phyloP scores from a whole-genome alignment of 2,797 vertebrate species.

The Molossus molossus region DNA sequence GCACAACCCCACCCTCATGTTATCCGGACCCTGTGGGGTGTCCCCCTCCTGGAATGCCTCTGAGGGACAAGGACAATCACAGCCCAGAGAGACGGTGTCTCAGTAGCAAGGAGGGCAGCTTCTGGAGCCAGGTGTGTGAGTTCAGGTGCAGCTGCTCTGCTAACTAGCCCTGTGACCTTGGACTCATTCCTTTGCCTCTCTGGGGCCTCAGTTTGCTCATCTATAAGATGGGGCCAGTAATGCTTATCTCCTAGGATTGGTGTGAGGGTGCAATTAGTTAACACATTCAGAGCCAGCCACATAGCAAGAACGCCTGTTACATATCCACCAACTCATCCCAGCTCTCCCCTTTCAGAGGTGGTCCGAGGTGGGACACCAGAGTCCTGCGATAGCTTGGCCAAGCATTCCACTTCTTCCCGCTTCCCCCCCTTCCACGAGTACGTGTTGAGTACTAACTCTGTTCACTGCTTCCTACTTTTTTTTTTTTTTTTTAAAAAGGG shows the following conservation, averaged over 20 bases:
- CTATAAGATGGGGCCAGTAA: background rate
- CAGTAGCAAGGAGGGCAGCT: background rate
- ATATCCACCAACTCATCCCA: accelerated
- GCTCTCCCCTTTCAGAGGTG: background rate
- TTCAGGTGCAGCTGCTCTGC: background rate
- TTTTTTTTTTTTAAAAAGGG: too few relatives aligned
- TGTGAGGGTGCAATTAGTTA: background rate
- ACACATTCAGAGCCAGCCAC: background rate
- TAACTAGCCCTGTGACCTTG: background rate
- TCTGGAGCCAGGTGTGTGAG: background rate
- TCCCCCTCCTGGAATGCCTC: background rate
- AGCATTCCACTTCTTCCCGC: too few relatives aligned
- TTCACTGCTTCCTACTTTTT: background rate
- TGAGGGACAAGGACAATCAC: background rate
- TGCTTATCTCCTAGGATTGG: background rate
- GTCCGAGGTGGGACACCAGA: accelerated
- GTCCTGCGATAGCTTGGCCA: background rate
- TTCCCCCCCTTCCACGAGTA: background rate
- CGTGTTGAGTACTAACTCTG: background rate
- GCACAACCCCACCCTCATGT: background rate
- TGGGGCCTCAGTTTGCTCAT: background rate
- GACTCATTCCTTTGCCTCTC: background rate
- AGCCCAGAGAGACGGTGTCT: background rate
- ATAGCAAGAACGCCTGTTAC: accelerated
- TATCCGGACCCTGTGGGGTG: too few relatives aligned